Conservation (phyloP, 2,113 vertebrate genomes). For the Apteryx owenii region DNA sequence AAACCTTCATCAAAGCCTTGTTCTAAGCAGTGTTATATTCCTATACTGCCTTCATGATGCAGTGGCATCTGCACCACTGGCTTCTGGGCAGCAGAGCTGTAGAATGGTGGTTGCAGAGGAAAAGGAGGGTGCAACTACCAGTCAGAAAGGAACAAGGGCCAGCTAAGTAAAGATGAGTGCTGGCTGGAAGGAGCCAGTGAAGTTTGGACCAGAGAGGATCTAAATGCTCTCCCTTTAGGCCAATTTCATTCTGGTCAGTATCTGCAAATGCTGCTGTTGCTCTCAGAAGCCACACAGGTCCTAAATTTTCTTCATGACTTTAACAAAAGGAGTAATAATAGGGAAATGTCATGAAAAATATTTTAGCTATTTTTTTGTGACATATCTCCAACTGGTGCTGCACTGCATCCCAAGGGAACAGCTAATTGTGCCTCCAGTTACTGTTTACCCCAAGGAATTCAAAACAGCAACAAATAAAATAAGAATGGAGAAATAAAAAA, state of each 20-base stretch:
- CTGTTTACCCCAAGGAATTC: neutral
- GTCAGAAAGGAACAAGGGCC: neutral
- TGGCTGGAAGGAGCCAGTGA: neutral
- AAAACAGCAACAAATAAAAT: slow-evolving; percentile 28
- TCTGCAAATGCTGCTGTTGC: neutral
- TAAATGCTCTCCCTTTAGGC: neutral
- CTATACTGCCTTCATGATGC: neutral
- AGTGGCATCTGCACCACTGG: neutral
- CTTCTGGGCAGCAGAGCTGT: neutral
- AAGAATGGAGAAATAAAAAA: neutral
- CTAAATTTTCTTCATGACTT: neutral
- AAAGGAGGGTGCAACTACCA: neutral
- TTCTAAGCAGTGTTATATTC: neutral
- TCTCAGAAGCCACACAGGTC: neutral
- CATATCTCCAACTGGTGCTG: neutral
- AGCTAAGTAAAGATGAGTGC: neutral
- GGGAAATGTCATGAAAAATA: neutral
- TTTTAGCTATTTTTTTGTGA: slow-evolving; percentile 14
- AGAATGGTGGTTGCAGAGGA: neutral
- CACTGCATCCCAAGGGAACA: neutral
- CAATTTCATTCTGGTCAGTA: neutral
- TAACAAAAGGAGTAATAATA: neutral
- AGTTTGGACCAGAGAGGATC: neutral
- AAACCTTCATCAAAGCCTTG: neutral
- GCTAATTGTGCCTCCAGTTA: slow-evolving; percentile 11